A percentile compares a stretch with the other conserved stretches of the same genome.
Evolutionary conservation across 2,888 invertebrate genomes (phyloP).

Genomic region (Ochropleura leucogaster): DNA sequence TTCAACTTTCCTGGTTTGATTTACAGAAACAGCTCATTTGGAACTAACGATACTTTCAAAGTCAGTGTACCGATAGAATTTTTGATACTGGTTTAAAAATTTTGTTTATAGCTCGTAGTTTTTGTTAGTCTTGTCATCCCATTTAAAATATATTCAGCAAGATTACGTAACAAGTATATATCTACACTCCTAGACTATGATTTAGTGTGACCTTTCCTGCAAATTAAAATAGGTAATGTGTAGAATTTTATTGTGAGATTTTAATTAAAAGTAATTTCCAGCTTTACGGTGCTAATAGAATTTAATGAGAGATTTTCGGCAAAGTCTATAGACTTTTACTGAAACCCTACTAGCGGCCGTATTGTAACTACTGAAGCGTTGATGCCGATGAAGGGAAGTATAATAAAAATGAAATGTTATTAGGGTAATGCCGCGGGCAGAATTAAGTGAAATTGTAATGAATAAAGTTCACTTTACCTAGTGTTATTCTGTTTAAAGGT

Average conservation of each 20-base stretch:
- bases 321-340: slow-evolving; percentile 41
- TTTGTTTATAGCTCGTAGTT: background rate
- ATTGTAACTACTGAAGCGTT: slow-evolving; percentile 26
- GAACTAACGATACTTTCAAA: slow-evolving; percentile 44
- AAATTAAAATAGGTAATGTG: slow-evolving; percentile 11
- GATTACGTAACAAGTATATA: background rate
- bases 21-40: slow-evolving; percentile 54
- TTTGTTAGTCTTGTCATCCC: background rate
- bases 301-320: slow-evolving; percentile 40
- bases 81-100: background rate
- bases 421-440: slow-evolving; percentile 20
- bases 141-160: background rate
- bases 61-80: slow-evolving; percentile 20
- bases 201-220: background rate
- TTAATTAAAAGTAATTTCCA: slow-evolving; percentile 48
- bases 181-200: background rate
- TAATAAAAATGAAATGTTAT: slow-evolving; percentile 57
- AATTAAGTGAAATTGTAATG: slow-evolving; percentile 50
- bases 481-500: slow-evolving; percentile 8
- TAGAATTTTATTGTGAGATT: slow-evolving; percentile 22
- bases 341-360: slow-evolving; percentile 39
- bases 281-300: slow-evolving; percentile 36
- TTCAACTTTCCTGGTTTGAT: slow-evolving; percentile 52
- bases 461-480: slow-evolving; percentile 39
- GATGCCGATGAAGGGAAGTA: slow-evolving; percentile 14